A percentile compares a stretch with the other conserved stretches of the same genome.
Conservation (phyloP, 1,140 invertebrate genomes). For the Bursaphelenchus mucronatus region DNA sequence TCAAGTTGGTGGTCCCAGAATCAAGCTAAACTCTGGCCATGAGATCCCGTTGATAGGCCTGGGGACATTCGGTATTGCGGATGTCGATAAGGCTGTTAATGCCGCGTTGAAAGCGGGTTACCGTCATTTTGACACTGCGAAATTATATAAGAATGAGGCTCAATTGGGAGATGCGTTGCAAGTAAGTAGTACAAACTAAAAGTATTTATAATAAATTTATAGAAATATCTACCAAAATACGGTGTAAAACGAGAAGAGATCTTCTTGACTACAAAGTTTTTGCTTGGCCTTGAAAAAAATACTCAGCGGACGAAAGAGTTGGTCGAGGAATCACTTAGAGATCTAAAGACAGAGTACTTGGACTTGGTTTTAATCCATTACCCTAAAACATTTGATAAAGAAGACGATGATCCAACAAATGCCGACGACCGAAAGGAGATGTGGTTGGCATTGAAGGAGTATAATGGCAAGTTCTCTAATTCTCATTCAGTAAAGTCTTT, state of each 20-base stretch:
- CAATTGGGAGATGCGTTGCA: conserved; percentile 18
- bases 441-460: conserved; percentile 30
- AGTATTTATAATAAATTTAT: conserved; percentile 10
- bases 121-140: conserved; percentile 37
- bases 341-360: conserved; percentile 22
- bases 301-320: neutral
- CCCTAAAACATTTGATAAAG: conserved; percentile 29
- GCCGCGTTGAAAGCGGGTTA: conserved; percentile 31
- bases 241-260: conserved; percentile 14
- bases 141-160: conserved; percentile 24
- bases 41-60: conserved; percentile 38
- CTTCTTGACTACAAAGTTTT: conserved; percentile 24
- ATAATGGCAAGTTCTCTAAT: conserved; percentile 26
- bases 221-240: conserved; percentile 23
- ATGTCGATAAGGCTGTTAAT: conserved; percentile 28
- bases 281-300: conserved; percentile 1
- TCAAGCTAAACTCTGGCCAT: conserved; percentile 35
- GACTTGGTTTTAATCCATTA: conserved; percentile 37
- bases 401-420: conserved; percentile 41
- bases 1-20: conserved; percentile 22
- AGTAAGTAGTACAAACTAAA: conserved; percentile 9
- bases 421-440: conserved; percentile 25
- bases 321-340: conserved; percentile 14
- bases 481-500: neutral
- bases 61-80: conserved; percentile 42